Conservation (phyloP, 2,113 vertebrate species). For the Aix galericulata region DNA sequence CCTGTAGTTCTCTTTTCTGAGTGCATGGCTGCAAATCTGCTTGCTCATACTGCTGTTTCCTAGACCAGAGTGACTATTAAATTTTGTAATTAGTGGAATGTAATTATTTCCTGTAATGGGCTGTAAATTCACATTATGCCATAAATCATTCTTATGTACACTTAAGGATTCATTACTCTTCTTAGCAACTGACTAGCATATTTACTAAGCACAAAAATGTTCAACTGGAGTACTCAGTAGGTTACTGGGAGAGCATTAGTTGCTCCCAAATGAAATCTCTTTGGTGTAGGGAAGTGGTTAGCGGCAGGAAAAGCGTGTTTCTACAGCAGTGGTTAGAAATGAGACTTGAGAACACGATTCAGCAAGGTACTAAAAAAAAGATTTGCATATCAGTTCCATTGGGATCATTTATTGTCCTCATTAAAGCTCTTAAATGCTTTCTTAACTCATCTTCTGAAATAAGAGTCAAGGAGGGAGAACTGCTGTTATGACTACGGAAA, state of each 20-base stretch:
- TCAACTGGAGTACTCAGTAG: neutral
- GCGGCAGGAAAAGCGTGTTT: neutral
- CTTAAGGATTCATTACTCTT: constrained; percentile 53
- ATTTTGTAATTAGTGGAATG: constrained; percentile 55
- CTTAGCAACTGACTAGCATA: constrained; percentile 12
- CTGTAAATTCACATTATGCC: constrained; percentile 43
- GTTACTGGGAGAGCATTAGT: neutral
- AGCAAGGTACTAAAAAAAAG: neutral
- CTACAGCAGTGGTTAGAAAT: neutral
- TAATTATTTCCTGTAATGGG: constrained; percentile 50
- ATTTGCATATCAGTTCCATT: neutral
- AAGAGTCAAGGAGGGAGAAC: neutral
- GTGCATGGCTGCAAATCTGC: neutral
- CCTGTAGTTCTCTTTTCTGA: neutral
- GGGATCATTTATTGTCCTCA: constrained; percentile 10
- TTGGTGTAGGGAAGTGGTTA: neutral
- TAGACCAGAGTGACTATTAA: constrained; percentile 34
- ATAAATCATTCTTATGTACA: constrained; percentile 62
- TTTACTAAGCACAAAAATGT: constrained; percentile 28
- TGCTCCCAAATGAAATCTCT: neutral
- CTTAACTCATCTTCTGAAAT: constrained; percentile 10
- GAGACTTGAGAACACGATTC: neutral
- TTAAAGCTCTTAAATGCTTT: constrained; percentile 10
- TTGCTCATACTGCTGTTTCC: constrained; percentile 5
- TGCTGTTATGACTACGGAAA: neutral